These are phyloP conservation scores for Tragelaphus scriptus DNA, from an alignment of 2,113 vertebrate genomes.

Conservation along the genomic window DNA sequence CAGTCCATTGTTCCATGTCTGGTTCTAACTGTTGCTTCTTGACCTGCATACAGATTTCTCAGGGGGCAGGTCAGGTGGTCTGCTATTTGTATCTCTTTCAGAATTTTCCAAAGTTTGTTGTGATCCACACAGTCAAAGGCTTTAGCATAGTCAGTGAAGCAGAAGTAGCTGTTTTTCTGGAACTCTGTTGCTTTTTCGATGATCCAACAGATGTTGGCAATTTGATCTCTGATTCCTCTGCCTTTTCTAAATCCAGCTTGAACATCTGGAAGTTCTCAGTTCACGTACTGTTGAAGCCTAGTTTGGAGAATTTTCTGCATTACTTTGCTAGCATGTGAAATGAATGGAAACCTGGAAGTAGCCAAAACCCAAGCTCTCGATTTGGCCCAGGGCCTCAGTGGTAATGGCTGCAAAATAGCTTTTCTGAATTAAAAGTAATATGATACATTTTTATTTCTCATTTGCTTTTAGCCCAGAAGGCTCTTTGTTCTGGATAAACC, in stretches of 20 bases:
- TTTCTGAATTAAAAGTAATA: slow-evolving; percentile 41
- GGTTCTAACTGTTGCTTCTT: neutral
- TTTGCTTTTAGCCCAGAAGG: slow-evolving; percentile 60
- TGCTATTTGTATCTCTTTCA: neutral
- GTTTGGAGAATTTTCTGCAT: neutral
- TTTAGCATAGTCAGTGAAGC: neutral
- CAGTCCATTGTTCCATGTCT: neutral
- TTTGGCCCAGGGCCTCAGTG: neutral
- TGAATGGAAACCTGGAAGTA: neutral
- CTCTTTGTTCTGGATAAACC: slow-evolving; percentile 57
- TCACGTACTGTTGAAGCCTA: neutral
- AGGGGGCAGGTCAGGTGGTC: neutral
- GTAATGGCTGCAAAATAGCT: neutral
- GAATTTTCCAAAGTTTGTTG: neutral
- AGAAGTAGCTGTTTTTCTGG: neutral
- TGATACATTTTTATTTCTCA: slow-evolving; percentile 45
- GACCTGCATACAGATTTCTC: neutral
- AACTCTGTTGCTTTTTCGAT: neutral
- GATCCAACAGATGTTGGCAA: neutral
- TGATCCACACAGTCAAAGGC: neutral
- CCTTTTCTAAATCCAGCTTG: neutral
- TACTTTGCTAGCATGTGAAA: neutral
- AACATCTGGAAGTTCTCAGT: neutral
- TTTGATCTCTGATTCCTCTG: neutral
- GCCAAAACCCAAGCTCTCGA: neutral